Evolutionary conservation across 2,797 vertebrate genomes (phyloP), one percentile per base, ranked within the genome.

Genomic region (Mycteria americana): DNA sequence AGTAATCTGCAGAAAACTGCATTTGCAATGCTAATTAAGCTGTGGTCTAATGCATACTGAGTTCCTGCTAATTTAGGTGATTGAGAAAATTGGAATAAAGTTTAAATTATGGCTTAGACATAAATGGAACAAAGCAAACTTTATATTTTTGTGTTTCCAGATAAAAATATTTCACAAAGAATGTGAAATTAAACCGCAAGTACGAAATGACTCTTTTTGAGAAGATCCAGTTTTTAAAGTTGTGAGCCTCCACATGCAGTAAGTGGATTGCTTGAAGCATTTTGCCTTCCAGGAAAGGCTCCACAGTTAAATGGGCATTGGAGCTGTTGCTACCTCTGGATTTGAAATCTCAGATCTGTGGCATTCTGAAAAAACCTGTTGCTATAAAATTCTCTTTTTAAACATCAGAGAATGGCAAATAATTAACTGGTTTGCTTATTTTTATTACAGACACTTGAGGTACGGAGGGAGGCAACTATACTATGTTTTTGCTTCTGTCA

Each of bases 11-110:
- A 54, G 54, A 54, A 80, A 31, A n/a, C 22, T 15, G 27, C 35
- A 53, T 95, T 85, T 95, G 84, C 91, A 59, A 68, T 81, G 84
- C 84, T 93, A 50, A 69, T 88, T 30, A n/a, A 25, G 56, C 46
- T 11, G 70, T 33, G 75, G 24, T 68, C 70, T 63, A 35, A 19
- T 8, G 22, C 70, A 10, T 33, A 13, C 65, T 15, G 80, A 54
- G 70, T 21, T 73, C 76, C 62, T 88, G 60, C 80, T 88, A 85
- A 85, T 88, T 81, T 39, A 64, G 56, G 70, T 73, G 75, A 85
- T 59, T 68, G 74, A 76, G 84, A 31, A 73, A 84, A 93, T 57
- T 53, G 75, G 69, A 70, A 63, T 72, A 21, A 84, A 63, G 69
- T 81, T 93, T 57, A 62, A 76, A 39, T 91, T 67, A 57, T 9